Conservation (phyloP, 2,113 vertebrate genomes). For the Phalacrocorax carbo region DNA sequence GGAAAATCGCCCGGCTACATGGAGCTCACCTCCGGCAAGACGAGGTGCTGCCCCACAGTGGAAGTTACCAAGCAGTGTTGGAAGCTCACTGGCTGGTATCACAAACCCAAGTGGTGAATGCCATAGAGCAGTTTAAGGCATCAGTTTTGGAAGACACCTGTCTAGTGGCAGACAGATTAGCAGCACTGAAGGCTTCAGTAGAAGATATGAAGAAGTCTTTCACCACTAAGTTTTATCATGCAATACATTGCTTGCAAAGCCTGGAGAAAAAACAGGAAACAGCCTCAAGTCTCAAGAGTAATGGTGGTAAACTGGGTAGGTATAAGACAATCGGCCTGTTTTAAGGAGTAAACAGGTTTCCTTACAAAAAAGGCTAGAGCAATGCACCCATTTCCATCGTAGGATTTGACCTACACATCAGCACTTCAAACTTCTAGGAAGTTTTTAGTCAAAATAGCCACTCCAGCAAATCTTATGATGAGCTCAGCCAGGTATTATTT, state of each 20-base stretch:
- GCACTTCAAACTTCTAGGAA: background rate
- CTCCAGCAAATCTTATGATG: background rate
- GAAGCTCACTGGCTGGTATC: conserved; percentile 75
- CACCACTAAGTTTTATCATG: conserved; percentile 69
- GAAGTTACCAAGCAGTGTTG: conserved; percentile 78
- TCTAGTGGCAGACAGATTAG: conserved; percentile 3
- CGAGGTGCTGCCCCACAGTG: conserved; percentile 69
- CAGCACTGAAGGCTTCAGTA: conserved; percentile 59
- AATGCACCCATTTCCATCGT: background rate
- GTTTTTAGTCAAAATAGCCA: background rate
- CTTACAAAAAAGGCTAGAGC: background rate
- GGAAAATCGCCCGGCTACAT: conserved; percentile 67
- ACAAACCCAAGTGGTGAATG: conserved; percentile 63
- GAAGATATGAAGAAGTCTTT: conserved; percentile 72
- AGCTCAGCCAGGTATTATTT: background rate
- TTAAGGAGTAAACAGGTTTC: background rate
- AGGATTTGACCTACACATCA: background rate
- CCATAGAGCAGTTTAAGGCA: conserved; percentile 41
- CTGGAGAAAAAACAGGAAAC: conserved; percentile 73
- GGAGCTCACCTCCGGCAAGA: conserved; percentile 72
- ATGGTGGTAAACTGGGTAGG: conserved; percentile 77
- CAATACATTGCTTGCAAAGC: conserved; percentile 72
- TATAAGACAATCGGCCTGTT: background rate
- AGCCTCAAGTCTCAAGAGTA: conserved; percentile 56
- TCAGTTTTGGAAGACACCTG: conserved; percentile 28